A percentile compares a stretch with the other conserved stretches of the same genome.
Evolutionary conservation across 2,113 vertebrate genomes (phyloP).

Genomic region (Anguilla japonica): DNA sequence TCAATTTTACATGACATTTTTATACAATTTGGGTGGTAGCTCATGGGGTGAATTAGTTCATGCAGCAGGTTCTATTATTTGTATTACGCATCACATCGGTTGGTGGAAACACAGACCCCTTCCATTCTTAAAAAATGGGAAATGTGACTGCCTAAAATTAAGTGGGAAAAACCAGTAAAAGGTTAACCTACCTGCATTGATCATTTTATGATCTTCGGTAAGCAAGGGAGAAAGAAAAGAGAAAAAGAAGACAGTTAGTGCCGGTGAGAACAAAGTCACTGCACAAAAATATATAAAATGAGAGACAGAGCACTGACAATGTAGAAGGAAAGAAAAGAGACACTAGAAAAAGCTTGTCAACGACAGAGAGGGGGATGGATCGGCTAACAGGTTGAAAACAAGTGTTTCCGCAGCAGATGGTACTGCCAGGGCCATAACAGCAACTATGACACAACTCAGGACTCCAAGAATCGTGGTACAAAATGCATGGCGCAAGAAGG

Average conservation of each 20-base stretch:
- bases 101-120: neutral
- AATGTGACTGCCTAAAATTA: neutral
- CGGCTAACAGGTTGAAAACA: neutral
- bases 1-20: neutral
- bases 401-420: neutral
- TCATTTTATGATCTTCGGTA: constrained; percentile 82
- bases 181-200: constrained; percentile 79
- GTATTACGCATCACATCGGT: neutral
- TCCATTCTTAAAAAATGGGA: neutral
- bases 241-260: constrained; percentile 54
- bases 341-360: neutral
- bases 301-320: neutral
- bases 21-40: neutral
- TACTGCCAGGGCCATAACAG: neutral
- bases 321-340: neutral
- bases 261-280: neutral
- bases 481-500: too few species aligned
- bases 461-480: neutral
- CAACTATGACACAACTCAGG: neutral
- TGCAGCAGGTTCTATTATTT: neutral
- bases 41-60: neutral
- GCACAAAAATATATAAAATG: neutral
- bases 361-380: neutral
- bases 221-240: constrained; percentile 53
- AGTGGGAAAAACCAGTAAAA: constrained; percentile 23